Conservation (phyloP, 2,797 vertebrate species). For the Acipenser transmontanus region DNA sequence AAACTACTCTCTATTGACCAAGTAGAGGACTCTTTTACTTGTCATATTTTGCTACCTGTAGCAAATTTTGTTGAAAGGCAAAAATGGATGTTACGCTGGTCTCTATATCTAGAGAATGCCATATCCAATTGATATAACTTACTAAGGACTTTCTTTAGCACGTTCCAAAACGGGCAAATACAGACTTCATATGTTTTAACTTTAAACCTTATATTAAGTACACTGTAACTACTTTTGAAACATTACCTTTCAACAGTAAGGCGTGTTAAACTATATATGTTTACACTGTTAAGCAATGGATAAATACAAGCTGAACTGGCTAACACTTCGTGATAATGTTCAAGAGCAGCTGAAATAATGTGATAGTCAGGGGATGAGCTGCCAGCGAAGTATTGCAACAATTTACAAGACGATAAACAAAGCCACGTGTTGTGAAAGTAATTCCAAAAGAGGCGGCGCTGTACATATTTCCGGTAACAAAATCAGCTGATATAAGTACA, state of each 20-base stretch:
- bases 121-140: too few relatives aligned
- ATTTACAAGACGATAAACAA: conserved; percentile 76
- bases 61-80: too few relatives aligned
- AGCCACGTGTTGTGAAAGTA: conserved; percentile 77
- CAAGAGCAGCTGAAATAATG: conserved; percentile 15
- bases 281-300: conserved; percentile 21
- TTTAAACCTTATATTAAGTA: conserved; percentile 14
- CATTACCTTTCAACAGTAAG: neutral
- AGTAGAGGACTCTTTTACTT: too few relatives aligned
- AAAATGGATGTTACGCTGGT: too few relatives aligned
- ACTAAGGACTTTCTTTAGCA: neutral
- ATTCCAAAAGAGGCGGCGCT: conserved; percentile 60
- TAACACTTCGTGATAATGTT: conserved; percentile 11
- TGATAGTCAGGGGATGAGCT: conserved; percentile 22
- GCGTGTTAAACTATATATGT: neutral
- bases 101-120: too few relatives aligned
- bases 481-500: conserved; percentile 64
- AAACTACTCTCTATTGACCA: too few relatives aligned
- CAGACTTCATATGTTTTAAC: neutral
- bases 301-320: conserved; percentile 30
- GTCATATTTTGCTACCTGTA: too few relatives aligned
- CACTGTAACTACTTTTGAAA: conserved; percentile 22
- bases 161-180: neutral
- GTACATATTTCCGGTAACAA: conserved; percentile 78
- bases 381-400: conserved; percentile 49